Conservation (phyloP, 2,113 vertebrate species). For the Pardalotus punctatus region DNA sequence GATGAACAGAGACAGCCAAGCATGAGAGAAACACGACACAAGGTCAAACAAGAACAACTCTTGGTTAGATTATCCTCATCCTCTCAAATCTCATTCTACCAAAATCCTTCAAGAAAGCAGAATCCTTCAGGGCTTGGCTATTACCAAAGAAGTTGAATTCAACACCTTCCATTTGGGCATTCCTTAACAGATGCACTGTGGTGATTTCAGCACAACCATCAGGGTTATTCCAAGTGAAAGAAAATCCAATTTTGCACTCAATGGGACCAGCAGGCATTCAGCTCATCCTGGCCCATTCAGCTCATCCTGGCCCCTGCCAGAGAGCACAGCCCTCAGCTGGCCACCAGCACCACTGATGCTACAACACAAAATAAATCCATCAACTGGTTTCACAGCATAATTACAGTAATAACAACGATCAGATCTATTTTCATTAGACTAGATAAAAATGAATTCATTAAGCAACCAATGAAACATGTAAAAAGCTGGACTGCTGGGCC, state of each 20-base stretch:
- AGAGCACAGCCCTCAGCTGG: neutral
- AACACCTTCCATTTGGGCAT: neutral
- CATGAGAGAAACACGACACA: neutral
- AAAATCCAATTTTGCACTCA: neutral
- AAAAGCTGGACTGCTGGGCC: neutral
- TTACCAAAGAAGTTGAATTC: neutral
- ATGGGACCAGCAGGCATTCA: fast-evolving
- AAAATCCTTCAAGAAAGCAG: neutral
- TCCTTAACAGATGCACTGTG: neutral
- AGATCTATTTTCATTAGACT: neutral
- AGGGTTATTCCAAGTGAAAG: neutral
- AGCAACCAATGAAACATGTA: neutral
- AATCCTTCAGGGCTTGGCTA: too few relatives aligned
- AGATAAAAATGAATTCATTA: neutral
- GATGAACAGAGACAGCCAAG: neutral
- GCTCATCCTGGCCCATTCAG: neutral
- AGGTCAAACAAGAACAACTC: neutral
- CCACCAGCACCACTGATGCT: neutral
- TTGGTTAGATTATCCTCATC: neutral
- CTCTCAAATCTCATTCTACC: neutral
- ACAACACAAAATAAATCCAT: neutral
- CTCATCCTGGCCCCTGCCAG: neutral
- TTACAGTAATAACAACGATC: neutral
- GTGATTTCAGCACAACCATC: neutral
- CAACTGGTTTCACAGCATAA: neutral